phyloP scores from a whole-genome alignment of 2,888 invertebrate species.

The Junonia oenone region DNA sequence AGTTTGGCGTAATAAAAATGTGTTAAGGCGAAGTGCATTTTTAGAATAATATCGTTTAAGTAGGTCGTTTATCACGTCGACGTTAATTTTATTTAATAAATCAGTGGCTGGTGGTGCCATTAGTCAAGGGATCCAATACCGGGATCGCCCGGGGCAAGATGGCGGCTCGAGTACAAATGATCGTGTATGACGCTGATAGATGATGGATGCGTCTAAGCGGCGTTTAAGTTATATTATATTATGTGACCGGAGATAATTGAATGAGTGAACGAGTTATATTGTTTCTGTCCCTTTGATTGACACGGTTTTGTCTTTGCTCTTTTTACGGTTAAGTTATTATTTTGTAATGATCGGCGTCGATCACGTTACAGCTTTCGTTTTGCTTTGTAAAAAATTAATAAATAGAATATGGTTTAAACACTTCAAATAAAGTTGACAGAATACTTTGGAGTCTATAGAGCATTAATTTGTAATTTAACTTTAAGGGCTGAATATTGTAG shows the following conservation, averaged over 20 bases:
- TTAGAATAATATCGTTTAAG: slow-evolving; percentile 41
- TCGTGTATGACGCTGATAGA: slow-evolving; percentile 65
- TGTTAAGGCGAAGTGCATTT: slow-evolving; percentile 16
- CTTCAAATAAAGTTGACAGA: too few relatives aligned
- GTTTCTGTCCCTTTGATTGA: slow-evolving; percentile 26
- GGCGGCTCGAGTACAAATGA: slow-evolving; percentile 51
- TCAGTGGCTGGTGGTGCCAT: slow-evolving; percentile 60
- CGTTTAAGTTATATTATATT: slow-evolving; percentile 39
- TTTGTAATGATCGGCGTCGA: neutral
- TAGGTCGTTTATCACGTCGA: slow-evolving; percentile 56
- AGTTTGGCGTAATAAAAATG: slow-evolving; percentile 29
- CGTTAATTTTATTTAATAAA: slow-evolving; percentile 73
- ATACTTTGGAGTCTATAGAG: too few relatives aligned
- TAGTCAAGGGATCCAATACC: slow-evolving; percentile 58
- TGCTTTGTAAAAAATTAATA: too few relatives aligned
- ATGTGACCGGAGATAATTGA: slow-evolving; percentile 27
- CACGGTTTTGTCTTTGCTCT: slow-evolving; percentile 9
- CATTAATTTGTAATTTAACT: too few relatives aligned
- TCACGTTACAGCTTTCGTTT: too few relatives aligned
- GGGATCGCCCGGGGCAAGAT: slow-evolving; percentile 45
- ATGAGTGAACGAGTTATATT: slow-evolving; percentile 32
- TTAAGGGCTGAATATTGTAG: too few relatives aligned
- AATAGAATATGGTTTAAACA: too few relatives aligned
- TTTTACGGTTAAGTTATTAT: slow-evolving; percentile 4
- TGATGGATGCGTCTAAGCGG: slow-evolving; percentile 42